phyloP scores from a whole-genome alignment of 2,888 invertebrate genomes.

The Eledona agricola region DNA sequence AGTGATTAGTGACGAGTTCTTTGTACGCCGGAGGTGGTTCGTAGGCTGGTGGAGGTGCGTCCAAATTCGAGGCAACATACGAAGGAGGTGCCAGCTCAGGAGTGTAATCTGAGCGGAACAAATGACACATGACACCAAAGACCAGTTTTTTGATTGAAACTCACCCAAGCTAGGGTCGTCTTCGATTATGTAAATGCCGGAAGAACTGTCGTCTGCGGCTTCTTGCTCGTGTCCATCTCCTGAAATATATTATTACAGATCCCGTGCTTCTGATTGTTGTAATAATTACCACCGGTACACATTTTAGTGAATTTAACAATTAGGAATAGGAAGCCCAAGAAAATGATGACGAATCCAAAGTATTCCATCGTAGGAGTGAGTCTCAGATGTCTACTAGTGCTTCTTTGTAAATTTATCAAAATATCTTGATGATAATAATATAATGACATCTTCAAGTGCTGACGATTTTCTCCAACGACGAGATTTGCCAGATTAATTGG shows the following conservation, averaged over 20 bases:
- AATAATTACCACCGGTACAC: slow-evolving; percentile 6
- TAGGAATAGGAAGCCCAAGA: slow-evolving; percentile 6
- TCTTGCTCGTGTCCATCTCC: slow-evolving; percentile 2
- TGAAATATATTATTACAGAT: not conserved
- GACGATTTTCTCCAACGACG: too few species aligned
- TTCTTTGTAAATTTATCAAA: too few species aligned
- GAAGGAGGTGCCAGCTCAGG: too few species aligned
- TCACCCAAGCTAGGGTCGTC: slow-evolving; percentile 15
- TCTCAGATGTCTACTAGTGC: too few species aligned
- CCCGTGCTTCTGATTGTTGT: not conserved
- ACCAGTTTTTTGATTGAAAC: too few species aligned
- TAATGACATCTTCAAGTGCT: too few species aligned
- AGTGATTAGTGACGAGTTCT: not conserved
- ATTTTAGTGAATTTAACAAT: slow-evolving; percentile 7
- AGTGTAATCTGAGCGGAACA: too few species aligned
- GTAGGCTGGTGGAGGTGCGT: slow-evolving; percentile 8
- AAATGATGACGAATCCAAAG: slow-evolving; percentile 4
- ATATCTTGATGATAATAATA: too few species aligned
- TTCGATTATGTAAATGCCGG: slow-evolving; percentile 13
- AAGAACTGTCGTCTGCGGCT: not conserved
- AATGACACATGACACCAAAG: too few species aligned
- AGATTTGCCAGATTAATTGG: too few species aligned
- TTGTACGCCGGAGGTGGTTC: slow-evolving; percentile 17
- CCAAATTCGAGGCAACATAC: slow-evolving; percentile 3
- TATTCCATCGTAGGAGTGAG: slow-evolving; percentile 19